Evolutionary conservation across 1,140 invertebrate species (phyloP), one percentile per base, ranked within the genome.

Genomic region (Saccostrea echinata): DNA sequence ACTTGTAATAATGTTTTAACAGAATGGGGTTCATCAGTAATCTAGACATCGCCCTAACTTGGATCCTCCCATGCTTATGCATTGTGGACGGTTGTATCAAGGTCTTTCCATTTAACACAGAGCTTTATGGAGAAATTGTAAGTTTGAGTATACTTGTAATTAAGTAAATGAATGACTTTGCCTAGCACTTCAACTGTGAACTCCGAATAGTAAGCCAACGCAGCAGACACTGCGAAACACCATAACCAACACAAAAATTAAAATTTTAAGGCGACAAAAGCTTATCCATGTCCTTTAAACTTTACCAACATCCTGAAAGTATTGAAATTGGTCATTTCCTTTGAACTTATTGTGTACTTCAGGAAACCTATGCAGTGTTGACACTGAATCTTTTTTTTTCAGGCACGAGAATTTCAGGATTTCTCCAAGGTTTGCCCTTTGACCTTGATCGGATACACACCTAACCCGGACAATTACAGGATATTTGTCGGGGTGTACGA

Each of bases 41-140:
- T 76, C 11, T 76, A 18, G 68, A 76, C 27, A 76, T 76, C 11
- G 68, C 68, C 16, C 16, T 76, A 27, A 76, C 68, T 3, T 76
- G 68, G 68, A 76, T 76, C 30, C 68, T 76, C 12, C 68, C 68
- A 9, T 76, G 68, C 30, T 27, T 76, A 27, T 76, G 24, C 18
- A 76, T 76, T 13, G 68, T 76, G 12, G 68, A 76, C 27, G 68
- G 68, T 33, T 76, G 27, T 18, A 30, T 76, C 6, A 76, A 76
- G 16, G 68, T 76, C 12, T 30, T 76, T 27, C 68, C 68, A 76
- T 76, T 76, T 27, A 76, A 76, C 68, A 30, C 27, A 16, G 68
- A 76, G 16, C 68, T 76, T 30, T 76, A 30, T 76, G 68, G 68
- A 76, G 68, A 76, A 33, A 76, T 76, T 27, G 68, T 76, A 76